Evolutionary conservation across 2,888 invertebrate species (phyloP).

Genomic region (Trichacis sp.): DNA sequence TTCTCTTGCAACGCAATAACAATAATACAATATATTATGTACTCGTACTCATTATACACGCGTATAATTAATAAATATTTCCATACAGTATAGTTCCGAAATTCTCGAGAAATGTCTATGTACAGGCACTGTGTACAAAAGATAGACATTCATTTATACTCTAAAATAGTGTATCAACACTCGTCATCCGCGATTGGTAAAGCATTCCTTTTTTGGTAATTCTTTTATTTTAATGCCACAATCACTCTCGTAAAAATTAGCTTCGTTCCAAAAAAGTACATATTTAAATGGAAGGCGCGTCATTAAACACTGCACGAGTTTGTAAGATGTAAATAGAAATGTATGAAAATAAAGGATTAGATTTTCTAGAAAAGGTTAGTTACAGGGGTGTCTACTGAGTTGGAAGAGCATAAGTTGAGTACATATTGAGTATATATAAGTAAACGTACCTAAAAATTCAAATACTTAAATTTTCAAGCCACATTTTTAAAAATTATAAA

Average conservation of each 20-base stretch:
- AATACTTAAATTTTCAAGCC: too few relatives aligned
- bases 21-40: slow-evolving; percentile 34
- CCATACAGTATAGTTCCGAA: slow-evolving; percentile 14
- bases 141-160: slow-evolving; percentile 2
- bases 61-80: slow-evolving; percentile 18
- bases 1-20: slow-evolving; percentile 48
- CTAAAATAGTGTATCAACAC: slow-evolving; percentile 10
- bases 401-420: too few relatives aligned
- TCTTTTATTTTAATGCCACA: slow-evolving; percentile 34
- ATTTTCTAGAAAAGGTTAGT: too few relatives aligned
- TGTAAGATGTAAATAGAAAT: too few relatives aligned
- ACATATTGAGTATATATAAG: too few relatives aligned
- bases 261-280: neutral
- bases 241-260: slow-evolving; percentile 14
- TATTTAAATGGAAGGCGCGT: neutral
- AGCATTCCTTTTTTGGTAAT: slow-evolving; percentile 54
- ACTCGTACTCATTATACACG: slow-evolving; percentile 18
- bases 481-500: too few relatives aligned
- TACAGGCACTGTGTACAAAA: slow-evolving; percentile 23
- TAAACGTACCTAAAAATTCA: too few relatives aligned
- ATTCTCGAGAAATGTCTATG: slow-evolving; percentile 5
- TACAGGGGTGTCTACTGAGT: too few relatives aligned
- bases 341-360: too few relatives aligned
- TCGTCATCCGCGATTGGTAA: slow-evolving; percentile 42
- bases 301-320: neutral